These are phyloP conservation scores for Onychomys arenicola DNA, from an alignment of 2,797 vertebrate species.

Conservation along the genomic window DNA sequence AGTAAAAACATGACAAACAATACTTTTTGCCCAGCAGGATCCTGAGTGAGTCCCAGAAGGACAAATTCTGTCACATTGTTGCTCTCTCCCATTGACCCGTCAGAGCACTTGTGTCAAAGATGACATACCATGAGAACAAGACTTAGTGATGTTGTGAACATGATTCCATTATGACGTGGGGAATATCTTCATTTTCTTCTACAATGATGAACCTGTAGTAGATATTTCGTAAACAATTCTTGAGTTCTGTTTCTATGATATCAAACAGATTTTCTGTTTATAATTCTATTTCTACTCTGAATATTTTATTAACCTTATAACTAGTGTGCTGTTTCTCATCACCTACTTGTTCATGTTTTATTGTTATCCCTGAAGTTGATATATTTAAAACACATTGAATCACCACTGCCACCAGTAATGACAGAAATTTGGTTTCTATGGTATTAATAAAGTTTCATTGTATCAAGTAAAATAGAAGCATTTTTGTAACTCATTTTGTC, in stretches of 20 bases:
- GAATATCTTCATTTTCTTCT: background rate
- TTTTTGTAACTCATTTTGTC: background rate
- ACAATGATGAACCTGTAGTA: background rate
- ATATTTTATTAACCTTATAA: background rate
- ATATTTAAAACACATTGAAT: background rate
- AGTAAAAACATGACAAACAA: conserved; percentile 29
- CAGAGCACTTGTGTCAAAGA: background rate
- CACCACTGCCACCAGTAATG: background rate
- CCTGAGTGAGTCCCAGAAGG: conserved; percentile 28
- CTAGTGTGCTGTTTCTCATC: background rate
- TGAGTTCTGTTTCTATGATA: background rate
- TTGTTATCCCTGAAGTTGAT: background rate
- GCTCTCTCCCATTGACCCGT: background rate
- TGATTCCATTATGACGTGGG: background rate
- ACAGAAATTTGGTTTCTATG: background rate
- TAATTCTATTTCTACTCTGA: background rate
- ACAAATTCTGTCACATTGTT: conserved; percentile 56
- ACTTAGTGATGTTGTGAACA: background rate
- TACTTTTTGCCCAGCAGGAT: background rate
- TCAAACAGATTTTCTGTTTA: background rate
- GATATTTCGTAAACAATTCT: background rate
- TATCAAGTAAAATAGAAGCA: background rate
- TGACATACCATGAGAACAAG: background rate
- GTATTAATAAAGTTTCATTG: background rate
- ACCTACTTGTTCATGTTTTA: background rate